These are phyloP conservation scores for Melanogrammus aeglefinus DNA, from an alignment of 2,797 vertebrate genomes.

Conservation along the genomic window DNA sequence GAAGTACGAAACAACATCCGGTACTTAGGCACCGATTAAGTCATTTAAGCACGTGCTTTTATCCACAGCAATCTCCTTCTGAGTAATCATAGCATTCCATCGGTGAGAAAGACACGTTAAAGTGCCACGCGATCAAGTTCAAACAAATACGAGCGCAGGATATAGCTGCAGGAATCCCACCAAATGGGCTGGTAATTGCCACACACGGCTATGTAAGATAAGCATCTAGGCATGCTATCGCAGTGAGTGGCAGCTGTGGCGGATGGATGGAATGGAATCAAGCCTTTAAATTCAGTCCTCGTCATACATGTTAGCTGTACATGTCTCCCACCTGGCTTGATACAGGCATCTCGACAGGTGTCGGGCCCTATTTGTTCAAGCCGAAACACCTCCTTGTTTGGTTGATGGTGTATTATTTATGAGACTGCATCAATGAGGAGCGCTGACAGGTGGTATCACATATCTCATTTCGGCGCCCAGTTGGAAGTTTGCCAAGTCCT, in stretches of 20 bases:
- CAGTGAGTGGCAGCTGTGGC: neutral
- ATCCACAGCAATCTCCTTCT: neutral
- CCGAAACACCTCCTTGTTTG: neutral
- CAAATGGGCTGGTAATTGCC: neutral
- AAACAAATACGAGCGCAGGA: neutral
- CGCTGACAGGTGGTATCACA: slow-evolving; percentile 4
- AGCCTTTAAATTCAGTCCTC: neutral
- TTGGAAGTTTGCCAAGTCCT: slow-evolving; percentile 20
- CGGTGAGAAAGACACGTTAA: neutral
- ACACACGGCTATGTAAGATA: neutral
- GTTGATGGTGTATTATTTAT: neutral
- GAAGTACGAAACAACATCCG: neutral
- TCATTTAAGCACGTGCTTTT: neutral
- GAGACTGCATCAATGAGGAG: neutral
- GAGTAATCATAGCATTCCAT: neutral
- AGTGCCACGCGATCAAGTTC: neutral
- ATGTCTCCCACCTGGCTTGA: neutral
- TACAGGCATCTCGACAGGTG: neutral
- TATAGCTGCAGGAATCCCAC: neutral
- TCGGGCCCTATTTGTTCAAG: neutral
- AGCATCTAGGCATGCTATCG: neutral
- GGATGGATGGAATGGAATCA: neutral
- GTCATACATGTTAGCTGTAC: neutral
- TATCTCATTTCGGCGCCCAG: slow-evolving; percentile 38
- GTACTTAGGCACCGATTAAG: neutral